Base-by-base conservation (phyloP, 2,797 vertebrate genomes). In the Brachymystax lenok region DNA sequence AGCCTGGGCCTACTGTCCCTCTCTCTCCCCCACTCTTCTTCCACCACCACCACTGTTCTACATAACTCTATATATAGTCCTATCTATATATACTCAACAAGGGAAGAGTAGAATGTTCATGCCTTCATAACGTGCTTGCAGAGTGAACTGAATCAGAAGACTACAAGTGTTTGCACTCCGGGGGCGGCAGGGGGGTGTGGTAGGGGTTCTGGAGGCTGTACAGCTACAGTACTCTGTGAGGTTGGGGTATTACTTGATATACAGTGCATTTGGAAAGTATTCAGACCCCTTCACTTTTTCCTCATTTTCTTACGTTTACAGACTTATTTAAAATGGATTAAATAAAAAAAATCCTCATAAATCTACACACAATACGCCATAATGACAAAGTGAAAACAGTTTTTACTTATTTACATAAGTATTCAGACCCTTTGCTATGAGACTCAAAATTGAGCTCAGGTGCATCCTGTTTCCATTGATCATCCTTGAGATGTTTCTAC, bases 161-260 rank as follows among this genome's bases (percentile, higher is more conserved):
- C 79, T 79, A 86, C 80, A 77, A 84, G 83, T 13, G 68, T 80
- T 69, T 69, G 71, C 76, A 24, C 24, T 24, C 82, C 1, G 79
- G 83, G 74, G 69, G 83, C 71, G 78, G 82, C 86, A 81, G 77
- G 82, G 85, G 80, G 82, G 83, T 79, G 76, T n/a, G 17, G 5
- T 21, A 21, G 56, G 19, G 56, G 6, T 59, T 59, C 56, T 61
- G 56, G 56, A 61, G 21, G 19, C n/a, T 46, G 10, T 46, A 61
- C 7, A 78, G 76, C 76, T 79, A 80, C 84, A 85, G 85, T 86
- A 61, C n/a, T 86, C 86, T 88, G 35, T 78, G 74, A 83, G 73
- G 56, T 83, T 77, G 91, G 80, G 85, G 86, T 91, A 88, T 91
- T 86, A 40, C 81, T 88, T 89, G 83, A 85, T 86, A 81, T 46